Conservation (phyloP, 2,113 vertebrate species). For the Rhagologus leucostigma region DNA sequence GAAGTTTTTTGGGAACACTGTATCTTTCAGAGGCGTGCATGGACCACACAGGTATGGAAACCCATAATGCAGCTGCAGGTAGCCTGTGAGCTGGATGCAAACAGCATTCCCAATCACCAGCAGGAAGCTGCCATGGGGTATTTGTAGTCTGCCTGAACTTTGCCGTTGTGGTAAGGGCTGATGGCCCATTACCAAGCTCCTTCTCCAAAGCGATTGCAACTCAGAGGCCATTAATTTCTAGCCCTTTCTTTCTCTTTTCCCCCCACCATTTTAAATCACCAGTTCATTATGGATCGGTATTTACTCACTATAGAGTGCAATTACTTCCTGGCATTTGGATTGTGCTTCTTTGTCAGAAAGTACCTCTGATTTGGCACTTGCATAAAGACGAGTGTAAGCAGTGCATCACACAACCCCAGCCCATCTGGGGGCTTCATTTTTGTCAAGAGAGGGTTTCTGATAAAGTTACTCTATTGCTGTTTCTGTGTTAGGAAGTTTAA, state of each 20-base stretch:
- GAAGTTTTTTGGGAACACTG: background rate
- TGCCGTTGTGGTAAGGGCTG: background rate
- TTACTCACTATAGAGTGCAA: background rate
- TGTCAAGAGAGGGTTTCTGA: background rate
- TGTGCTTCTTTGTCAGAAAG: background rate
- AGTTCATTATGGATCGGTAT: background rate
- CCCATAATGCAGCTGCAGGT: background rate
- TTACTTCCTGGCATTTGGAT: background rate
- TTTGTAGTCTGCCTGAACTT: background rate
- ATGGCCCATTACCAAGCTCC: background rate
- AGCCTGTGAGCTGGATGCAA: background rate
- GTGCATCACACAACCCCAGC: background rate
- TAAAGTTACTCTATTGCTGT: accelerated
- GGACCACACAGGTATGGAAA: background rate
- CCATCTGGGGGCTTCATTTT: background rate
- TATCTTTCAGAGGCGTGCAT: background rate
- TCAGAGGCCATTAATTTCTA: background rate
- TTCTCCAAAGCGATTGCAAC: background rate
- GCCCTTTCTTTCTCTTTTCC: background rate
- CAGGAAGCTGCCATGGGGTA: background rate
- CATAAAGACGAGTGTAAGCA: background rate
- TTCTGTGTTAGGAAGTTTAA: background rate
- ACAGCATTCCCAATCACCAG: background rate
- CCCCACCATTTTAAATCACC: background rate
- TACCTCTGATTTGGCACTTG: background rate